Percentiles rank a stretch among this genome's conserved stretches.
Evolutionary conservation across 2,113 vertebrate species (phyloP).

Genomic region (Chaetodon auriga): DNA sequence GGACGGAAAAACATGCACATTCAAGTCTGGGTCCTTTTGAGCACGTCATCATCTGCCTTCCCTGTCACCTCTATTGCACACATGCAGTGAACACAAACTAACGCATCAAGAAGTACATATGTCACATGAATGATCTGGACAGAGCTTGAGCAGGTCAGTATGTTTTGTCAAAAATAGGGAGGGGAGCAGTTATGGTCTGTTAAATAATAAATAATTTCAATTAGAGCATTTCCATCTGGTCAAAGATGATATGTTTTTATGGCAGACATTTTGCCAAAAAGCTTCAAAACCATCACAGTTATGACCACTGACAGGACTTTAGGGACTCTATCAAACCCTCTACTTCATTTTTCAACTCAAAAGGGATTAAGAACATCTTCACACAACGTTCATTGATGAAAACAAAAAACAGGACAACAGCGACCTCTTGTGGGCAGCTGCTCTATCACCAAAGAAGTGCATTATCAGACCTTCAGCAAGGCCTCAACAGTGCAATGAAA

Average conservation of each 20-base stretch:
- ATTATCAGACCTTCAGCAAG: background rate
- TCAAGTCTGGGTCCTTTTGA: background rate
- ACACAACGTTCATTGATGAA: background rate
- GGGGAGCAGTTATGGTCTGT: too few species aligned
- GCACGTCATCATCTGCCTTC: too few species aligned
- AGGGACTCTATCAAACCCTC: background rate
- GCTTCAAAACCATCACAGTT: background rate
- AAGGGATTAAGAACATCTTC: background rate
- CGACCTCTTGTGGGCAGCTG: conserved; percentile 48
- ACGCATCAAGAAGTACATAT: too few species aligned
- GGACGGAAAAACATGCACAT: background rate
- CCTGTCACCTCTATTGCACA: background rate
- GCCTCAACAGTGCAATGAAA: background rate
- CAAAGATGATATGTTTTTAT: background rate
- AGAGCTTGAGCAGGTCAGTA: too few species aligned
- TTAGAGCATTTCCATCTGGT: background rate
- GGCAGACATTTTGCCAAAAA: background rate
- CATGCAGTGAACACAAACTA: background rate
- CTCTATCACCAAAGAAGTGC: background rate
- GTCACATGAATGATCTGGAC: too few species aligned
- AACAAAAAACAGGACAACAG: conserved; percentile 23
- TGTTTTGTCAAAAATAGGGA: too few species aligned
- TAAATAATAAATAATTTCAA: background rate
- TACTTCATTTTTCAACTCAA: background rate
- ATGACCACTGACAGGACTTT: background rate